Base-by-base conservation (phyloP, 2,113 vertebrate species). In the Perca flavescens region DNA sequence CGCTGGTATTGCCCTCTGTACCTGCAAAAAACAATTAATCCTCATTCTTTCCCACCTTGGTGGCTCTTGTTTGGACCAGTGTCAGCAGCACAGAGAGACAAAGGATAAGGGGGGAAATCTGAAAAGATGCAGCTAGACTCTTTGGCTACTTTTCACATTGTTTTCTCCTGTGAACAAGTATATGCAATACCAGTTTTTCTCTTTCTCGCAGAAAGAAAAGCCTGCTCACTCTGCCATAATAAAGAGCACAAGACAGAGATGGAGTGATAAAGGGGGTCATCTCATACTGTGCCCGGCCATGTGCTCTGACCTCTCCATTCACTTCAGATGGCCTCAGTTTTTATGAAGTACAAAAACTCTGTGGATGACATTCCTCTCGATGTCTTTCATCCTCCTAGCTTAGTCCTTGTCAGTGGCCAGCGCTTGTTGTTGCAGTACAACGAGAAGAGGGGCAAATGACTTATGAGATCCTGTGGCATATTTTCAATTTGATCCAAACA, bases 1-100 rank as follows among this genome's bases (percentile, higher is more conserved):
- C 19, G 40, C 82, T 83, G 63, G 69, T 77, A 73, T 60, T 89
- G 88, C 87, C 84, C 94, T 91, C 75, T 91, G 86, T 84, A 93
- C 89, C 90, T 87, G 76, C 77, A 85, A 83, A 92, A 93, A 91
- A 94, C 91, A 93, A 94, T 95, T 94, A 91, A 92, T 94, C 85
- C 79, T 86, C 56, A 66, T 88, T 84, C 78, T 76, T 73, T 53
- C 65, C 63, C 13, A 43, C 76, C 67, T 76, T 54, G 2, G 31
- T 79, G 82, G 79, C 64, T 86, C 77, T 49, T 66, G 65, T 81
- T 85, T 86, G 80, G 75, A 72, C 58, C 6, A 0, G 10, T 74
- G 77, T 78, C 83, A 90, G 77, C 66, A 47, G 28, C 76, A 56
- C 36, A 61, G 34, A 54, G 64, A 54, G 58, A 85, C 46, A 40